Conservation (phyloP, 2,797 vertebrate species). For the Sebastes itinus region DNA sequence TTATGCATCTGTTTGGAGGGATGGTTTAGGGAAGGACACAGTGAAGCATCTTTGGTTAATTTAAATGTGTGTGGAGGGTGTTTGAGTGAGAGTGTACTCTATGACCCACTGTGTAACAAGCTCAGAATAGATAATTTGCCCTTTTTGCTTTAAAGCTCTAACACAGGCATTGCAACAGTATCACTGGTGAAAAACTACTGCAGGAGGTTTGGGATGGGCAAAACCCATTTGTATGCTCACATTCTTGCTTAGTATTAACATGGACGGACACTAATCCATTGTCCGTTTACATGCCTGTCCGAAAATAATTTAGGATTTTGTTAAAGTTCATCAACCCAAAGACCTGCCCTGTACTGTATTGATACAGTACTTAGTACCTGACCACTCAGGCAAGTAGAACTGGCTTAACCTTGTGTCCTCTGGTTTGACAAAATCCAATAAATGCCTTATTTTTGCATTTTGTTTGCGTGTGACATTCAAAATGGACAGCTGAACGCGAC, state of each 20-base stretch:
- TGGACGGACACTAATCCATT: conserved; percentile 28
- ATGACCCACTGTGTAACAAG: conserved; percentile 23
- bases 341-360: not conserved
- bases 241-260: conserved; percentile 26
- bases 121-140: conserved; percentile 41
- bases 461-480: conserved; percentile 29
- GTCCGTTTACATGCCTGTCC: conserved; percentile 3
- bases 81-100: conserved; percentile 20
- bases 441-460: conserved; percentile 14
- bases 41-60: conserved; percentile 27
- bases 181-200: conserved; percentile 9
- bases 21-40: conserved; percentile 23
- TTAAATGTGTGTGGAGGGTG: conserved; percentile 33
- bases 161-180: conserved; percentile 6
- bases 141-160: conserved; percentile 27
- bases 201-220: not conserved
- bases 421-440: conserved; percentile 17
- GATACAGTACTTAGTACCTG: not conserved
- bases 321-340: conserved; percentile 30
- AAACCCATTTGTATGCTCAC: conserved; percentile 11
- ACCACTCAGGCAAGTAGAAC: conserved; percentile 25
- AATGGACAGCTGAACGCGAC: conserved; percentile 26
- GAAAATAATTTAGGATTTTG: conserved; percentile 25
- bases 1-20: conserved; percentile 16
- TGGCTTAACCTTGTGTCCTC: conserved; percentile 10